These are phyloP conservation scores for Ophiothrix spiculata DNA, from an alignment of 35 echinoderm and acorn worm genomes.

Conservation along the genomic window DNA sequence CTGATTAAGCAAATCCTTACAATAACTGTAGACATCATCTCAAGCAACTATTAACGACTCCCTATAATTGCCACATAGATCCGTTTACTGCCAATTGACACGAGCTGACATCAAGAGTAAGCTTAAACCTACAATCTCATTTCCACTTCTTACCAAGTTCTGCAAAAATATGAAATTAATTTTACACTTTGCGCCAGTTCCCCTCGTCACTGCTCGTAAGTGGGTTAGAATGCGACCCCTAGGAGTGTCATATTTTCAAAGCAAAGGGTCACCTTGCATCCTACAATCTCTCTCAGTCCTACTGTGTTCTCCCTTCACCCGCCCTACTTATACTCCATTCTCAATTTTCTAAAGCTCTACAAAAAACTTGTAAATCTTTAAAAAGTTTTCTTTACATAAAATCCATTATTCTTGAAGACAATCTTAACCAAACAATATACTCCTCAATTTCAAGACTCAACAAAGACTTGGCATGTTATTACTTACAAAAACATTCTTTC, in stretches of 20 bases:
- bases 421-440: neutral
- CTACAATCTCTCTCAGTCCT: neutral
- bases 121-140: neutral
- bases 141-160: neutral
- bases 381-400: slow-evolving; percentile 4
- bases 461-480: neutral
- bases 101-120: neutral
- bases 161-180: neutral
- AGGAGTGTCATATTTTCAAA: neutral
- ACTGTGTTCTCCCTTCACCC: neutral
- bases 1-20: neutral
- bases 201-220: neutral
- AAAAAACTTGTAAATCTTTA: neutral
- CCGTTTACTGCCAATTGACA: neutral
- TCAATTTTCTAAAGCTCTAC: neutral
- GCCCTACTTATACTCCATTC: neutral
- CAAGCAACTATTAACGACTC: neutral
- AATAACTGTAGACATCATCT: neutral
- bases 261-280: neutral
- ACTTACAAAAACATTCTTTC: too few species aligned
- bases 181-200: neutral
- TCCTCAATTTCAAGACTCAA: neutral
- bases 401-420: neutral
- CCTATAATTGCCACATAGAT: neutral
- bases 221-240: neutral